Percentiles rank a stretch among this genome's conserved stretches.
Evolutionary conservation across 23 tunicate genomes (phyloP).

Genomic region (Ciona savignyi): DNA sequence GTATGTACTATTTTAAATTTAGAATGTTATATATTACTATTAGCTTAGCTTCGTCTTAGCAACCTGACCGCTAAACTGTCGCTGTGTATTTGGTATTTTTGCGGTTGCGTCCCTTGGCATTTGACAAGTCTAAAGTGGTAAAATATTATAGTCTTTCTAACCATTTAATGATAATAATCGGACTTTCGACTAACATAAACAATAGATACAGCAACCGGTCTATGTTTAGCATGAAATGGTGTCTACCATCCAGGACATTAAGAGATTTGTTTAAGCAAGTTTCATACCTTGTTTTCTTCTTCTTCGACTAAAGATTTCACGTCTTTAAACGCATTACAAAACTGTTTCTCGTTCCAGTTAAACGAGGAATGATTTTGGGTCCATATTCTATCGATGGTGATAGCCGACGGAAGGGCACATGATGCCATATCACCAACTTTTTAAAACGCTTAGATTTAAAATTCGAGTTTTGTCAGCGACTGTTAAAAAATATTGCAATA

Average conservation of each 20-base stretch:
- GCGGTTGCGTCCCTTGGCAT: too few relatives aligned
- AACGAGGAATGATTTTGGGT: neutral
- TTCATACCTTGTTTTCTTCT: conserved; percentile 3
- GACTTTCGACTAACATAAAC: too few relatives aligned
- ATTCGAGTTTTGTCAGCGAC: neutral
- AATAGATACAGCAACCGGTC: neutral
- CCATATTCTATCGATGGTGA: conserved; percentile 1
- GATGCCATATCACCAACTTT: conserved; percentile 9
- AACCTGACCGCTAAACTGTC: too few relatives aligned
- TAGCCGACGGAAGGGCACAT: conserved; percentile 19
- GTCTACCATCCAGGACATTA: neutral
- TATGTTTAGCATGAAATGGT: neutral
- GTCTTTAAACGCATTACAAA: neutral
- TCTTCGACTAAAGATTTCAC: neutral
- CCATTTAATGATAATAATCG: too few relatives aligned
- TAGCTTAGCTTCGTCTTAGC: too few relatives aligned
- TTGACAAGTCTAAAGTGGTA: too few relatives aligned
- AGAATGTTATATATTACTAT: too few relatives aligned
- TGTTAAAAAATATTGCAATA: neutral
- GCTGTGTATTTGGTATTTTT: too few relatives aligned
- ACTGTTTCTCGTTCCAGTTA: neutral
- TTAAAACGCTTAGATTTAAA: neutral
- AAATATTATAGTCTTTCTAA: too few relatives aligned
- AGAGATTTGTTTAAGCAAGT: neutral
- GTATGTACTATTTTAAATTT: too few relatives aligned